phyloP scores from a whole-genome alignment of 2,113 vertebrate genomes.

The Heterochromis multidens region DNA sequence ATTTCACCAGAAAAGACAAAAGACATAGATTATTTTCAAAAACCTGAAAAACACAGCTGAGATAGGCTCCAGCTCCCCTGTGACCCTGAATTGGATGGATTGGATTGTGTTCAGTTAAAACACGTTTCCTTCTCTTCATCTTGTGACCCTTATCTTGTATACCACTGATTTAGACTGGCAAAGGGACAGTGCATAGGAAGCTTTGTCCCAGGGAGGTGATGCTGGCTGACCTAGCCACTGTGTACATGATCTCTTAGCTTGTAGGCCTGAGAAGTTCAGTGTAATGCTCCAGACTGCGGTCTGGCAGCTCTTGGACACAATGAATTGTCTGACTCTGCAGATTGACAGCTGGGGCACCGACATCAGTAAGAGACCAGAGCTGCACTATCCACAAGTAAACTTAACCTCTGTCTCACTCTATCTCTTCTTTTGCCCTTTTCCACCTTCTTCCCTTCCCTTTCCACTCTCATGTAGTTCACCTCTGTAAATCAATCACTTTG shows the following conservation, averaged over 20 bases:
- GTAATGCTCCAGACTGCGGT: neutral
- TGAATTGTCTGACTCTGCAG: neutral
- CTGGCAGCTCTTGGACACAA: neutral
- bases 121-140: neutral
- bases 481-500: slow-evolving; percentile 41
- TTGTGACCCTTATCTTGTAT: neutral
- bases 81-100: neutral
- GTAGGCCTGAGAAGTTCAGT: neutral
- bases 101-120: neutral
- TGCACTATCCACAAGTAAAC: neutral
- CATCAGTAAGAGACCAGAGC: neutral
- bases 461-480: neutral
- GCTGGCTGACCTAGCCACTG: neutral
- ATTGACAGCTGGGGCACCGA: neutral
- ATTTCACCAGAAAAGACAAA: neutral
- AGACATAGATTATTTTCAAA: neutral
- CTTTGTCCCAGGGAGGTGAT: neutral
- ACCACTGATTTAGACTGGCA: slow-evolving; percentile 1
- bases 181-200: neutral
- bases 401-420: slow-evolving; percentile 1
- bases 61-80: neutral
- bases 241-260: neutral
- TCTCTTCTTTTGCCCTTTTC: slow-evolving; percentile 1
- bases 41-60: neutral
- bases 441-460: neutral